Evolutionary conservation across 2,888 invertebrate genomes (phyloP), one percentile per base, ranked within the genome.

Genomic region (Phragmatobia fuliginosa): DNA sequence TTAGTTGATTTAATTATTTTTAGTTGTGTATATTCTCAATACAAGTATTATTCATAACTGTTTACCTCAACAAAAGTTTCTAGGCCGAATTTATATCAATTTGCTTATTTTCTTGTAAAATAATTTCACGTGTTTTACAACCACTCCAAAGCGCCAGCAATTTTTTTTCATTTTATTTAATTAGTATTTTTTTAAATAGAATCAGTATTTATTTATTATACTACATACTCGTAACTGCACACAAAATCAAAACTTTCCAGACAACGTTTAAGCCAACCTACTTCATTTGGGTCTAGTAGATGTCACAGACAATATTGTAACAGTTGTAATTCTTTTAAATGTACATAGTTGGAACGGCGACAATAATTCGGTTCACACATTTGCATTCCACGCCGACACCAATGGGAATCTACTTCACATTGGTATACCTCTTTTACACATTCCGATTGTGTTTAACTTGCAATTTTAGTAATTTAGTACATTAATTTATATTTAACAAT

Each of bases 321-420:
- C n/a, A 49, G n/a, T 49, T 21, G 8, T n/a, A n/a, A 7, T 49
- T n/a, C n/a, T 21, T 45, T 21, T 45, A 45, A 45, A 18, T 45
- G 18, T 21, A 45, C 45, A 45, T 41, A 6, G 18, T 45, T 21
- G 21, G 33, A 16, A 64, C 25, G 64, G 52, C 33, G 64, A 56
- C 64, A 32, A 52, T 52, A 33, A 31, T 64, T 52, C 33, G 45
- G 28, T 56, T 52, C 64, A 6, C 38, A 66, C 60, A 63, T 72
- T 52, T 66, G 61, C 67, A 70, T 67, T 69, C 70, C 67, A n/a
- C 58, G 33, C n/a, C 14, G 32, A 59, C 65, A 68, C 65, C 67
- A 36, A 76, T 68, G 72, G 67, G 70, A 4, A 70, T 72, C 52
- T 66, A 79, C 76, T 79, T 76, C 70, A 79, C 76, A 72, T 76